Evolutionary conservation across 2,888 invertebrate species (phyloP).

Genomic region (Blastobasis lacticolella): DNA sequence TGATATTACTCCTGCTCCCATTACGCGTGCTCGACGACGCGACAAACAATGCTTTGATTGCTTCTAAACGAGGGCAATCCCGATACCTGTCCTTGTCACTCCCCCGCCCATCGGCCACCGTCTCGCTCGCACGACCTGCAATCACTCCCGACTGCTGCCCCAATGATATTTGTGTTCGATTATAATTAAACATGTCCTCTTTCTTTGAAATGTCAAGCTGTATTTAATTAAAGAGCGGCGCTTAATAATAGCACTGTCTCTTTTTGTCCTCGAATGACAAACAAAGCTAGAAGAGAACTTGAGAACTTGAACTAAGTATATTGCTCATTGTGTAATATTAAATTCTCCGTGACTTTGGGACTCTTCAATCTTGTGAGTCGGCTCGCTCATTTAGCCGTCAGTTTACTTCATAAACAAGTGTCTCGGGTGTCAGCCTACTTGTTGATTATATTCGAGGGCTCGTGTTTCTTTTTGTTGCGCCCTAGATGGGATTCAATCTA

Average conservation of each 20-base stretch:
- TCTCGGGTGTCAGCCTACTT: neutral
- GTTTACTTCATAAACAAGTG: constrained; percentile 1
- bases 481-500: too few species aligned
- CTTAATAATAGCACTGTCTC: constrained; percentile 54
- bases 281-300: constrained; percentile 27
- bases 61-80: constrained; percentile 61
- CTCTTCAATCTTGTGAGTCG: neutral
- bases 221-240: constrained; percentile 62
- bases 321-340: constrained; percentile 8
- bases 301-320: constrained; percentile 15
- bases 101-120: constrained; percentile 29
- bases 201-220: constrained; percentile 72
- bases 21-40: constrained; percentile 34
- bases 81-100: constrained; percentile 52
- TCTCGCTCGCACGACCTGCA: constrained; percentile 45
- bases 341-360: constrained; percentile 1
- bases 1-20: constrained; percentile 22
- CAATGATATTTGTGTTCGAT: constrained; percentile 73
- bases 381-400: constrained; percentile 3
- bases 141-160: constrained; percentile 57
- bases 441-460: neutral
- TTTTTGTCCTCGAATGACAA: constrained; percentile 34
- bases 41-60: constrained; percentile 62
- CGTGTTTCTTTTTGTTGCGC: too few species aligned
- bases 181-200: constrained; percentile 70